A percentile compares a stretch with the other conserved stretches of the same genome.
phyloP scores from a whole-genome alignment of 2,888 invertebrate species.

The Agrochola lota region DNA sequence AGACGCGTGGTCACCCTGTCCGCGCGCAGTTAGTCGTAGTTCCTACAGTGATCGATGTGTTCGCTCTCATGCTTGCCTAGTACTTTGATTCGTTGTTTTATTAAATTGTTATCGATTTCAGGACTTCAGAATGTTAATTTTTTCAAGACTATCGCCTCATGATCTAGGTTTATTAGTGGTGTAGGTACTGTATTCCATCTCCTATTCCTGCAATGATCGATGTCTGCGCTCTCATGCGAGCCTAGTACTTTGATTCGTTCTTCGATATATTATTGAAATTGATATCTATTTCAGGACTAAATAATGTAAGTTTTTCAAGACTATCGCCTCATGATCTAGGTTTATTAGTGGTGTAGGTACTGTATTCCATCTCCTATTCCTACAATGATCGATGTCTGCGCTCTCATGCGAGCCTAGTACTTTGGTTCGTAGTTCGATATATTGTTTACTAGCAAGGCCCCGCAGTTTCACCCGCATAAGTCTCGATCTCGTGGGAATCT shows the following conservation, averaged over 20 bases:
- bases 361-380: constrained; percentile 14
- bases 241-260: constrained; percentile 58
- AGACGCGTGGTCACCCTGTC: constrained; percentile 86
- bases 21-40: constrained; percentile 69
- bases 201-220: constrained; percentile 67
- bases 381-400: constrained; percentile 70
- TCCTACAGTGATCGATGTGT: constrained; percentile 70
- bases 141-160: neutral
- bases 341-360: neutral
- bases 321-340: neutral
- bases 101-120: neutral
- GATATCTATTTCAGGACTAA: neutral
- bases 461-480: too few relatives aligned
- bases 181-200: too few relatives aligned
- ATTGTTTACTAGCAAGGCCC: neutral
- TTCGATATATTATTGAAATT: too few relatives aligned
- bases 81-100: constrained; percentile 44
- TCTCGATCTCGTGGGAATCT: too few relatives aligned
- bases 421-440: constrained; percentile 24
- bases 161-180: neutral
- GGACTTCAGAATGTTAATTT: neutral
- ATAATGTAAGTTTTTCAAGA: neutral
- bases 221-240: constrained; percentile 66
- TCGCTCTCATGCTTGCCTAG: constrained; percentile 65
- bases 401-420: constrained; percentile 66